Evolutionary conservation across 2,888 invertebrate species (phyloP).

Genomic region (Achlya flavicornis): DNA sequence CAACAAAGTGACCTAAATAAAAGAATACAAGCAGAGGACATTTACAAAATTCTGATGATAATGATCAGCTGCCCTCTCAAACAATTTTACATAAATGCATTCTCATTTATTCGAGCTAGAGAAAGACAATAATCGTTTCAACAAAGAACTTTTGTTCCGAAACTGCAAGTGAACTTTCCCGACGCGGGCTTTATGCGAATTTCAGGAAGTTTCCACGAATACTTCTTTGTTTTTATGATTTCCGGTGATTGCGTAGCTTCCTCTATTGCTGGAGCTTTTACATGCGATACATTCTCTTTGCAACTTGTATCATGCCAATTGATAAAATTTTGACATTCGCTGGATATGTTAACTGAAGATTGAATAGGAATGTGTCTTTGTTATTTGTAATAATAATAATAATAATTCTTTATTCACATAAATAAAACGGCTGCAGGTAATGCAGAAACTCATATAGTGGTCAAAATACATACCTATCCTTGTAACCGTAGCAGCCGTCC

Average conservation of each 20-base stretch:
- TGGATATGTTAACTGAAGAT: not conserved
- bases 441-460: too few relatives aligned
- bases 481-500: too few relatives aligned
- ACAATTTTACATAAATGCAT: constrained; percentile 7
- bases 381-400: too few relatives aligned
- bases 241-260: constrained; percentile 15
- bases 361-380: too few relatives aligned
- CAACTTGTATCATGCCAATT: not conserved
- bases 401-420: too few relatives aligned
- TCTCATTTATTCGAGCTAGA: not conserved
- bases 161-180: constrained; percentile 29
- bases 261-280: constrained; percentile 3
- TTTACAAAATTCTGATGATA: too few relatives aligned
- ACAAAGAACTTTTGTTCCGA: constrained; percentile 22
- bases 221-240: constrained; percentile 32
- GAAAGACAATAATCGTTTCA: constrained; percentile 27
- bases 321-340: not conserved
- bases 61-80: not conserved
- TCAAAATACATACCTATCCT: too few relatives aligned
- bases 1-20: too few relatives aligned
- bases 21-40: too few relatives aligned
- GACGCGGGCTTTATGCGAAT: constrained; percentile 18
- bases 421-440: too few relatives aligned
- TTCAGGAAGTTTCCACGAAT: constrained; percentile 15
- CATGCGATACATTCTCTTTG: not conserved